phyloP scores from a whole-genome alignment of 1,140 invertebrate genomes.

The Pachyrhynchus sulphureomaculatus region DNA sequence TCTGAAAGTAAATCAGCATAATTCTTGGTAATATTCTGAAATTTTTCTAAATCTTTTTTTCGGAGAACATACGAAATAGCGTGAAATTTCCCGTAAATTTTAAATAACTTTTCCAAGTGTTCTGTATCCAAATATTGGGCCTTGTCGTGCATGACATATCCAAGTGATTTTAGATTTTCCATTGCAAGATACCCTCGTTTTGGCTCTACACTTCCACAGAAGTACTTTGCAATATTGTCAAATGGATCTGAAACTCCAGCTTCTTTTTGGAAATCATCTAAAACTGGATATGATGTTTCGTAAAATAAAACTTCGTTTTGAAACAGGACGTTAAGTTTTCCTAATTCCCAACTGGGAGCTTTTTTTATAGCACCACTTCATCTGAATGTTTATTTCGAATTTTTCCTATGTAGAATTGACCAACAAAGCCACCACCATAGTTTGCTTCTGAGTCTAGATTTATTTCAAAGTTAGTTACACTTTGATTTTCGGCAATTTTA shows the following conservation, averaged over 20 bases:
- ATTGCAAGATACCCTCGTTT: not conserved
- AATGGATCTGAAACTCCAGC: not conserved
- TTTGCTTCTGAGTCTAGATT: too few species aligned
- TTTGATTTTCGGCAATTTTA: too few species aligned
- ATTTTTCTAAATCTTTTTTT: too few species aligned
- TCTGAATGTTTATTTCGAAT: not conserved
- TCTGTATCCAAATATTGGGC: not conserved
- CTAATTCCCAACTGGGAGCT: not conserved
- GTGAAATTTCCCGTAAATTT: too few species aligned
- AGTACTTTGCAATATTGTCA: too few species aligned
- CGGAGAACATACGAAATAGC: slow-evolving; percentile 52
- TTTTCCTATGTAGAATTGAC: not conserved
- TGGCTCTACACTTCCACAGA: not conserved
- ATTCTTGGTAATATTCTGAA: not conserved
- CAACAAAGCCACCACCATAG: too few species aligned
- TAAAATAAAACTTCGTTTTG: not conserved
- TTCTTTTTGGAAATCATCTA: not conserved
- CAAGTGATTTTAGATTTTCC: too few species aligned
- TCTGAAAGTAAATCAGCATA: slow-evolving; percentile 41
- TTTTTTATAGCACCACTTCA: not conserved
- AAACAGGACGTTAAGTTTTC: not conserved
- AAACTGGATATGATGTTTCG: not conserved
- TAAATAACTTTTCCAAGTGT: slow-evolving; percentile 7
- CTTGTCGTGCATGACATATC: too few species aligned
- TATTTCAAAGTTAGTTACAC: too few species aligned